phyloP scores from a whole-genome alignment of 2,113 vertebrate species.

The Cynoglossus semilaevis region DNA sequence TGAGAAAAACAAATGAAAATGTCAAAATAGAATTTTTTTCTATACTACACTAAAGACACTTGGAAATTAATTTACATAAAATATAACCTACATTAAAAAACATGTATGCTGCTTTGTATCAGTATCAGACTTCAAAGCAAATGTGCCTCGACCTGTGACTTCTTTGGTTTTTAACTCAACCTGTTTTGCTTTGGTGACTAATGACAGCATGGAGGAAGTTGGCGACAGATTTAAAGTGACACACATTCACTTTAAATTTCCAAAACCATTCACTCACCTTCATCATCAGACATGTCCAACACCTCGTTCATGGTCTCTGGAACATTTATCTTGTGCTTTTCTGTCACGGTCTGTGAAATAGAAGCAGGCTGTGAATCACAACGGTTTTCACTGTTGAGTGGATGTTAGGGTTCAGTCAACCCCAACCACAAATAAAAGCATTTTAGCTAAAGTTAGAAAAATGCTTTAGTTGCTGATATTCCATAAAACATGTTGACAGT shows the following conservation, averaged over 20 bases:
- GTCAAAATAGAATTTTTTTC: not conserved
- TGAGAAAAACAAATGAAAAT: not conserved
- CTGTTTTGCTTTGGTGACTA: not conserved
- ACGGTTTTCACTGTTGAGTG: not conserved
- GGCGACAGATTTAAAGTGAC: not conserved
- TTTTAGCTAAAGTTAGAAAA: not conserved
- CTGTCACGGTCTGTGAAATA: slow-evolving; percentile 84
- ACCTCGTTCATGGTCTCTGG: slow-evolving; percentile 99
- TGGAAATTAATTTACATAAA: no score
- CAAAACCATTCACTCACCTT: slow-evolving; percentile 77
- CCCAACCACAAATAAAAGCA: not conserved
- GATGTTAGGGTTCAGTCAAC: not conserved
- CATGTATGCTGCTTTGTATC: no score
- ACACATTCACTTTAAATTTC: no score
- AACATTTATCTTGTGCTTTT: slow-evolving; percentile 99
- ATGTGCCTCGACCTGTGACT: not conserved
- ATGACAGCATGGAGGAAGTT: not conserved
- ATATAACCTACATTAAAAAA: no score
- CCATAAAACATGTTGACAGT: no score
- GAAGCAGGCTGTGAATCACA: not conserved
- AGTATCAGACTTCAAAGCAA: not conserved
- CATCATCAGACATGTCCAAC: slow-evolving; percentile 98
- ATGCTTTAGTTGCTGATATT: no score
- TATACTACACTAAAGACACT: not conserved
- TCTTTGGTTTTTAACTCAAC: not conserved